These are phyloP conservation scores for Danio choprae DNA, from an alignment of 2,797 vertebrate genomes.

Conservation along the genomic window DNA sequence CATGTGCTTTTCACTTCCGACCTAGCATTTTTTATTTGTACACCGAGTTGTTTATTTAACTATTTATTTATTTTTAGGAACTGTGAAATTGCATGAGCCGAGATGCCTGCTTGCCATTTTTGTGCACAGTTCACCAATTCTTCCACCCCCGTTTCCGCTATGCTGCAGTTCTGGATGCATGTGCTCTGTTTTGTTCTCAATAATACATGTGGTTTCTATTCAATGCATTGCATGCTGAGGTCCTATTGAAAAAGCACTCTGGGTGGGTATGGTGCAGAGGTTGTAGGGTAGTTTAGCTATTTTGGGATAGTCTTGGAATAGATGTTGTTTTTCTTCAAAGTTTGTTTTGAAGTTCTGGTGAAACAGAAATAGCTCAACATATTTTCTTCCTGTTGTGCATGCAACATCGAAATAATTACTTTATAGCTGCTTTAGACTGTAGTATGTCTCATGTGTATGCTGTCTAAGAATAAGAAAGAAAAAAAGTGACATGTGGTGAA, in stretches of 20 bases:
- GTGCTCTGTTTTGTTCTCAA: slow-evolving; percentile 68
- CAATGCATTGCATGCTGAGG: slow-evolving; percentile 68
- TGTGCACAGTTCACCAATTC: slow-evolving; percentile 32
- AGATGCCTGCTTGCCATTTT: slow-evolving; percentile 36
- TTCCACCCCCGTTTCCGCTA: slow-evolving; percentile 19
- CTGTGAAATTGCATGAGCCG: slow-evolving; percentile 37
- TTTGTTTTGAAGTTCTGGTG: neutral
- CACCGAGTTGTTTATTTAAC: slow-evolving; percentile 61
- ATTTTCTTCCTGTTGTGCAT: neutral
- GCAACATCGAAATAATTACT: neutral
- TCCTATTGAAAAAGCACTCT: slow-evolving; percentile 69
- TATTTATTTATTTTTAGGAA: slow-evolving; percentile 70
- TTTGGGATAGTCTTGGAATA: neutral
- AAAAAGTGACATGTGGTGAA: too few species aligned
- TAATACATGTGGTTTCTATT: slow-evolving; percentile 76
- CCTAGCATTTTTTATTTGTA: slow-evolving; percentile 2
- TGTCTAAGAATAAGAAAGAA: neutral
- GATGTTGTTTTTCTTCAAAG: neutral
- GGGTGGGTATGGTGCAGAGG: slow-evolving; percentile 46
- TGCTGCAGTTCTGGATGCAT: slow-evolving; percentile 60
- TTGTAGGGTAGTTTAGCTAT: slow-evolving; percentile 25
- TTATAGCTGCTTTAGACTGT: neutral
- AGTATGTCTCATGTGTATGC: neutral
- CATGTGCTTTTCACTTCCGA: slow-evolving; percentile 62
- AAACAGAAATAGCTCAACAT: neutral